Conservation (phyloP, 2,888 invertebrate genomes). For the Papilio demoleus region DNA sequence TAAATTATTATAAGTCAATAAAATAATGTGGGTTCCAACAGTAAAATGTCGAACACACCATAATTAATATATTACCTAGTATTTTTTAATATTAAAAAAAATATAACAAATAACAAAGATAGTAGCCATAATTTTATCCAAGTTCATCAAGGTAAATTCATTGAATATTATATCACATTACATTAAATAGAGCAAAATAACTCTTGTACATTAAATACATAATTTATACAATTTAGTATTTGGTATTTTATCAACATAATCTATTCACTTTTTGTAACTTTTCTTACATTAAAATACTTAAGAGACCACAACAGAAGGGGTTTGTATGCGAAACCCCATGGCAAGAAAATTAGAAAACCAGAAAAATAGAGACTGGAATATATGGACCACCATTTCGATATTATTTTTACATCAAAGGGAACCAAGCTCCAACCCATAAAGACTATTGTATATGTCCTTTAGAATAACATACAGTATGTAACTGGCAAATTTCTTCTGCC, state of each 20-base stretch:
- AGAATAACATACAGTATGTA: conserved; percentile 82
- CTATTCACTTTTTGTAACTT: conserved; percentile 32
- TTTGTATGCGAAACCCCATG: conserved; percentile 85
- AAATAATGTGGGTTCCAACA: not conserved
- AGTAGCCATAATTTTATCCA: conserved; percentile 4
- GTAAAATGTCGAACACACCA: too few species aligned
- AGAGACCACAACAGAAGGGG: conserved; percentile 59
- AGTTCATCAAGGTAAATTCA: not conserved
- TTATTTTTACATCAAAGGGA: conserved; percentile 89
- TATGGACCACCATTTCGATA: conserved; percentile 86
- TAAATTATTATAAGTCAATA: not conserved
- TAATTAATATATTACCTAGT: not conserved
- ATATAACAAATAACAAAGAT: conserved; percentile 3
- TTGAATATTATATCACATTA: conserved; percentile 14
- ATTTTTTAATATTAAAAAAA: not conserved
- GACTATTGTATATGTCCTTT: conserved; percentile 89
- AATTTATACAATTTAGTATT: not conserved
- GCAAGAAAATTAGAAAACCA: conserved; percentile 86
- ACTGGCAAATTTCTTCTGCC: conserved; percentile 66
- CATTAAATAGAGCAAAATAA: conserved; percentile 6
- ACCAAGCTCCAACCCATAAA: conserved; percentile 93
- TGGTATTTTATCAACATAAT: not conserved
- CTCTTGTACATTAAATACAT: conserved; percentile 6
- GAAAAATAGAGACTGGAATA: conserved; percentile 86
- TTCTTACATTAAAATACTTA: conserved; percentile 44